Conservation (phyloP, 2,888 invertebrate genomes). For the Phalera bucephala region DNA sequence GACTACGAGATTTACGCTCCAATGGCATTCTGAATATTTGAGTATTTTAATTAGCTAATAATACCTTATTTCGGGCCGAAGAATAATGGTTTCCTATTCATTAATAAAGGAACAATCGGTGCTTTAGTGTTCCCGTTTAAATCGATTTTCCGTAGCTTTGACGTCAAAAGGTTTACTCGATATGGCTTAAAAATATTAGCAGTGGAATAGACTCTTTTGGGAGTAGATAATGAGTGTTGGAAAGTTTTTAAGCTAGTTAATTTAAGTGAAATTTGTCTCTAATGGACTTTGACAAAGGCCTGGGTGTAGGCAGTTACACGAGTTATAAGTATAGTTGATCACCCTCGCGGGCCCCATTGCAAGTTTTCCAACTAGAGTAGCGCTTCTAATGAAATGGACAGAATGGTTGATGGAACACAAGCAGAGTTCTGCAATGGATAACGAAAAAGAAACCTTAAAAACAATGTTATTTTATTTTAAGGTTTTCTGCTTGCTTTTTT, state of each 20-base stretch:
- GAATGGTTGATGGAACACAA: conserved; percentile 13
- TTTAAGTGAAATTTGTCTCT: conserved; percentile 52
- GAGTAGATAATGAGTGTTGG: conserved; percentile 28
- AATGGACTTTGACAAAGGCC: conserved; percentile 54
- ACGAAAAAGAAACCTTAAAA: conserved; percentile 14
- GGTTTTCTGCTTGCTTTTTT: too few species aligned
- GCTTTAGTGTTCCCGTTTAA: conserved; percentile 9
- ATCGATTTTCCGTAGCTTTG: conserved; percentile 6
- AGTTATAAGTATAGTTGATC: conserved; percentile 62
- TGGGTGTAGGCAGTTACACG: conserved; percentile 53
- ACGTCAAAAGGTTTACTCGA: conserved; percentile 22
- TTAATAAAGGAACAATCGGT: conserved; percentile 37
- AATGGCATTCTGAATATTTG: conserved; percentile 59
- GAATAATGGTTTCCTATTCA: conserved; percentile 48
- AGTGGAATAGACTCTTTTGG: conserved; percentile 11
- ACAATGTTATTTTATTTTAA: too few species aligned
- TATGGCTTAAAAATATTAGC: conserved; percentile 17
- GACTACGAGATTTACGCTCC: conserved; percentile 69
- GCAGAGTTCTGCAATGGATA: conserved; percentile 8
- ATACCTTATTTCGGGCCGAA: conserved; percentile 41
- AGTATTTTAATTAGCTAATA: conserved; percentile 65
- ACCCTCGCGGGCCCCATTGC: conserved; percentile 59
- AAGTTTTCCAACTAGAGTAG: conserved; percentile 45
- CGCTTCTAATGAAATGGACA: conserved; percentile 39
- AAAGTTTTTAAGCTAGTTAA: conserved; percentile 49